Percentiles rank a stretch among this genome's conserved stretches.
Conservation (phyloP, 2,797 vertebrate species). For the Parauchenoglanis punctatus region DNA sequence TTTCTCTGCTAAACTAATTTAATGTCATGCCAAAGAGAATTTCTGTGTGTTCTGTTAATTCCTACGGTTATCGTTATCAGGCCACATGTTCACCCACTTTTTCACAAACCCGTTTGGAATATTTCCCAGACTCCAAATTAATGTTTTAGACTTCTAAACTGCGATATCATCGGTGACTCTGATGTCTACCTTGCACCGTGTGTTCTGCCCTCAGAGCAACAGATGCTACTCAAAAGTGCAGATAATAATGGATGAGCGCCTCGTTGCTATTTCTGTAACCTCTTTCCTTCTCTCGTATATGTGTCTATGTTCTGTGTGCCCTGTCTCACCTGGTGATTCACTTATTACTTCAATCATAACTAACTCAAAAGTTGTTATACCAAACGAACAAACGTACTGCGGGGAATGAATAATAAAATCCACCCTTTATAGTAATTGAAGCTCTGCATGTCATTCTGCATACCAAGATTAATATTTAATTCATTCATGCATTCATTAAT, state of each 20-base stretch:
- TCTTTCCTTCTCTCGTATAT: neutral
- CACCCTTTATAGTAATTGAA: constrained; percentile 4
- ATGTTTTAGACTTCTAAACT: constrained; percentile 19
- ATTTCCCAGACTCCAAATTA: constrained; percentile 35
- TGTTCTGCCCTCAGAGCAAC: neutral
- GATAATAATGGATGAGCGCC: neutral
- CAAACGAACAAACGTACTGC: neutral
- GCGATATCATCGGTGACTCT: constrained; percentile 25
- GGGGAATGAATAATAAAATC: neutral
- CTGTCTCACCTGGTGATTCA: neutral
- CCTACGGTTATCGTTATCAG: constrained; percentile 34
- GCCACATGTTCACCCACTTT: constrained; percentile 40
- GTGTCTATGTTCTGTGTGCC: neutral
- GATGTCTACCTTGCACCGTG: constrained; percentile 25
- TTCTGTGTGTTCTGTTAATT: constrained; percentile 41
- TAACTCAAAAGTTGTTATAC: neutral
- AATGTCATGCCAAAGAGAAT: constrained; percentile 23
- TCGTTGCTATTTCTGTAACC: constrained; percentile 14
- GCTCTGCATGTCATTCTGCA: neutral
- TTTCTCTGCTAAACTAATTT: constrained; percentile 15
- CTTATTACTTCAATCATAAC: neutral
- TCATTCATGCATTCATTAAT: constrained; percentile 6
- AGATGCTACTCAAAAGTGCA: neutral
- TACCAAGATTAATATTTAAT: constrained; percentile 17
- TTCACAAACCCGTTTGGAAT: constrained; percentile 27